These are phyloP conservation scores for Imbricaverruca yamaguchii DNA, from an alignment of 2,888 invertebrate species.

Conservation along the genomic window DNA sequence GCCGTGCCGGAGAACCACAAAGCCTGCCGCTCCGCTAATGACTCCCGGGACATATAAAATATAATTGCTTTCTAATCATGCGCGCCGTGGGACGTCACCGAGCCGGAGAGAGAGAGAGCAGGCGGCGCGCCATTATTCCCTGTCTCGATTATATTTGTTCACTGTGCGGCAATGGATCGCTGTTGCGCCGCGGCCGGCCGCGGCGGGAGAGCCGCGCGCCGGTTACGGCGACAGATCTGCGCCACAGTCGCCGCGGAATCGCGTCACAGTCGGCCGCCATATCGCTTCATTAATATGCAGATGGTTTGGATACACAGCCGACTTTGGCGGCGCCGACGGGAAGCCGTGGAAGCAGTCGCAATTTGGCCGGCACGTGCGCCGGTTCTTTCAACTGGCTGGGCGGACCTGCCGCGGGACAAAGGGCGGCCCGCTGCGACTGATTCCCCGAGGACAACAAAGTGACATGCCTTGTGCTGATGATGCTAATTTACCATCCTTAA, in stretches of 20 bases:
- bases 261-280: background rate
- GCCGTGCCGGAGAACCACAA: background rate
- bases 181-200: background rate
- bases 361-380: background rate
- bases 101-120: background rate
- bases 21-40: constrained; percentile 9
- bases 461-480: constrained; percentile 16
- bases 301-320: background rate
- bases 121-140: background rate
- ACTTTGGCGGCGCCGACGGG: background rate
- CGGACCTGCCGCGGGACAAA: background rate
- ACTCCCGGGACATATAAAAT: constrained; percentile 5
- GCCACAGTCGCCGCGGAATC: too few relatives aligned
- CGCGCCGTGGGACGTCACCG: constrained; percentile 19
- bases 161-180: constrained; percentile 11
- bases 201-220: background rate
- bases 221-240: too few relatives aligned
- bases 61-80: constrained; percentile 22
- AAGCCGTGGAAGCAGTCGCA: background rate
- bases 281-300: background rate
- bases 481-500: constrained; percentile 21
- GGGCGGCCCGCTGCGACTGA: background rate
- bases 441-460: constrained; percentile 1
- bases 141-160: constrained; percentile 15
- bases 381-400: background rate